phyloP scores from a whole-genome alignment of 2,113 vertebrate species.

The Malurus cyaneus region DNA sequence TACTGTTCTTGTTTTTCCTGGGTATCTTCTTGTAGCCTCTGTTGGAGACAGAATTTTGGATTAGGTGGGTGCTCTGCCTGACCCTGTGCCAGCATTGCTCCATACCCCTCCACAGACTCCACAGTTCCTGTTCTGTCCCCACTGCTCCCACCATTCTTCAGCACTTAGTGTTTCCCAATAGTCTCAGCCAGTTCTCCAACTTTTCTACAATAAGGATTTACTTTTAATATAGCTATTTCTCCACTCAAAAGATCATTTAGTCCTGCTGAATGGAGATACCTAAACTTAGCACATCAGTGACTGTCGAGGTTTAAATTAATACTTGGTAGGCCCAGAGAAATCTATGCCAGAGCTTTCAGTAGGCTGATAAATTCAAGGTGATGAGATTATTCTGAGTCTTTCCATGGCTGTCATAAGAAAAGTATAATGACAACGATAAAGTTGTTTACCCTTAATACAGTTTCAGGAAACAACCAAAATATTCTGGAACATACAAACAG shows the following conservation, averaged over 20 bases:
- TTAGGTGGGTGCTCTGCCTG: not conserved
- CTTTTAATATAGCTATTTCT: not conserved
- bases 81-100: not conserved
- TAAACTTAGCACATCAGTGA: not conserved
- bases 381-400: slow-evolving; percentile 35
- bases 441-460: not conserved
- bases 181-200: not conserved
- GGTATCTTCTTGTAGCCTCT: not conserved
- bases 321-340: not conserved
- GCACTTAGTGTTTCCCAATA: not conserved
- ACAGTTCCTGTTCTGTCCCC: not conserved
- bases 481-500: not conserved
- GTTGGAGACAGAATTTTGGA: not conserved
- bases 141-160: not conserved
- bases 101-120: not conserved
- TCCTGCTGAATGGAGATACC: not conserved
- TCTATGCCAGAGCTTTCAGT: slow-evolving; percentile 12
- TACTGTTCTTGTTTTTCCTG: not conserved
- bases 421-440: slow-evolving; percentile 15
- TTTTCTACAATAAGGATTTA: not conserved
- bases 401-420: slow-evolving; percentile 15
- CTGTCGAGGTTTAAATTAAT: not conserved
- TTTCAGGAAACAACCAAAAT: not conserved
- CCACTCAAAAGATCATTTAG: not conserved
- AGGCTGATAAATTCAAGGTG: not conserved